Conservation (phyloP, 2,797 vertebrate genomes). For the Orestias chungarensis region DNA sequence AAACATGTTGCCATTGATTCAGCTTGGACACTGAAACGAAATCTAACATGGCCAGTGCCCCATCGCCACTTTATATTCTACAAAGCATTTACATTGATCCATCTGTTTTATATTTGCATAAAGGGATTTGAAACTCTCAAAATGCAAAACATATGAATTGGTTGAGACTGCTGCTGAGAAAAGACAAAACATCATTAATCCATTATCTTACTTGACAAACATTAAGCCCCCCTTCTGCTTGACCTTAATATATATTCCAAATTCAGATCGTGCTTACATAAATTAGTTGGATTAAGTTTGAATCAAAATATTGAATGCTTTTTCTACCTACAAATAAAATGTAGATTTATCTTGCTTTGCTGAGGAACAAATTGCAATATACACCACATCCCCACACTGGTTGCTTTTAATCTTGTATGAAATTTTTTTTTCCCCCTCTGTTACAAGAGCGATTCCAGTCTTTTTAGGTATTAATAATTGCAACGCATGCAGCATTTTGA, state of each 20-base stretch:
- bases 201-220: constrained; percentile 36
- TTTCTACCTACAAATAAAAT: constrained; percentile 10
- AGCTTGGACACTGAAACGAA: constrained; percentile 24
- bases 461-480: background rate
- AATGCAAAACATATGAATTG: constrained; percentile 12
- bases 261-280: constrained; percentile 8
- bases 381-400: background rate
- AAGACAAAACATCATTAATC: constrained; percentile 33
- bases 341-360: background rate
- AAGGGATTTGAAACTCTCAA: constrained; percentile 21
- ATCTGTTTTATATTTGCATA: constrained; percentile 27
- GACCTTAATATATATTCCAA: constrained; percentile 19
- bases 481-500: background rate
- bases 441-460: background rate
- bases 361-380: constrained; percentile 8
- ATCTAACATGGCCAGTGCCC: constrained; percentile 38
- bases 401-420: constrained; percentile 11
- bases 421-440: background rate
- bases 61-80: constrained; percentile 5
- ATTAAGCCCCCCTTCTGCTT: constrained; percentile 27
- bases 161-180: constrained; percentile 13
- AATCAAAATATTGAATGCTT: constrained; percentile 22
- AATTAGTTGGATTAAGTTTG: constrained; percentile 25
- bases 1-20: constrained; percentile 28
- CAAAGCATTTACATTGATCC: constrained; percentile 22